Evolutionary conservation across 1,140 invertebrate species (phyloP), one percentile per base, ranked within the genome.

Genomic region (Batillaria attramentaria): DNA sequence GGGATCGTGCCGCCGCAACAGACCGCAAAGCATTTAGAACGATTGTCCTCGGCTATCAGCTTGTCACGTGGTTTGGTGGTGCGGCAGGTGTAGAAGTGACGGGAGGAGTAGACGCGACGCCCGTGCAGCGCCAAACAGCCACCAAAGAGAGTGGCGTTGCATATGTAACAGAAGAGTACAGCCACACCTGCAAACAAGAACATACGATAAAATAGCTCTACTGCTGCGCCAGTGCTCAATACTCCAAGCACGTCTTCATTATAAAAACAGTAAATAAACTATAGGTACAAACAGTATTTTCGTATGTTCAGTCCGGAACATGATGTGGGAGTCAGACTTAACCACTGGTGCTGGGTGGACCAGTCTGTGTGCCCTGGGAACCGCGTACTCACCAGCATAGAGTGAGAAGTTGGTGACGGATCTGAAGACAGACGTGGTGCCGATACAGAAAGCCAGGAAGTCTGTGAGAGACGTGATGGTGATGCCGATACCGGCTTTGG

Each of bases 381-480:
- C n/a, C n/a, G 24, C 13, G 20, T 42, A 78, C 87, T 86, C 91
- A 96, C 95, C 95, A 79, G 96, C 97, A 90, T 99, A 99, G 85
- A 97, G 95, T 91, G 97, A 99, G 91, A 99, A 99, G 83, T 98
- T 98, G 88, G 96, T 94, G 1, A 99, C 96, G 6, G 96, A 97
- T 1, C 96, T 96, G 87, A 98, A 99, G 0, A 96, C 96, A 57
- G 96, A 98, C 82, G 97, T 94, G 80, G 97, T 95, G 28, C 98
- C 97, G 72, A 98, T 98, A 89, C 95, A 95, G 91, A 99, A 98
- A 39, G 96, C 97, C 81, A 99, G 93, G 92, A 98, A 95, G 90
- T 99, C 96, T 0, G 97, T 99, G 28, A 99, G 92, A 0, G 97
- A 98, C 2, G 97, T 99, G 81, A 99, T 98, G 39, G 97, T 98